Percentiles rank a stretch among this genome's conserved stretches.
Conservation (phyloP, 2,797 vertebrate species). For the Rhyacichthys aspro region DNA sequence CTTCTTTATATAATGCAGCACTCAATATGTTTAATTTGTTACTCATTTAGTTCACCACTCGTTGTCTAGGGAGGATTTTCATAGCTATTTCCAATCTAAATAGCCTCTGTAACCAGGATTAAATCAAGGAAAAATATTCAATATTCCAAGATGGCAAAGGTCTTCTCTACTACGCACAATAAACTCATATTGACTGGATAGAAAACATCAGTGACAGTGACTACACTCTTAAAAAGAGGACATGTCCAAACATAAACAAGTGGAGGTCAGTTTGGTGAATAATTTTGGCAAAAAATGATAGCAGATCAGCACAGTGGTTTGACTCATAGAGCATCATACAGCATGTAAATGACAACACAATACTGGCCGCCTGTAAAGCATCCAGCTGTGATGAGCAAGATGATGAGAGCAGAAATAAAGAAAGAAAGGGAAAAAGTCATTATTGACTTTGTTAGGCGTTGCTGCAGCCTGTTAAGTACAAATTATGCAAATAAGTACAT, state of each 20-base stretch:
- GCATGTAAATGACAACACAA: slow-evolving; percentile 5
- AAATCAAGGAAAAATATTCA: no score
- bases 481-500: slow-evolving; percentile 40
- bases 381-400: slow-evolving; percentile 3
- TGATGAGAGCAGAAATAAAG: slow-evolving; percentile 1
- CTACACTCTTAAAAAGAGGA: neutral
- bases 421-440: slow-evolving; percentile 3
- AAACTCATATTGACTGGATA: neutral
- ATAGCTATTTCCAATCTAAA: neutral
- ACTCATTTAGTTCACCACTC: neutral
- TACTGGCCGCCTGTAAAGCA: neutral
- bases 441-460: slow-evolving; percentile 16
- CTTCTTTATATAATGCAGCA: neutral
- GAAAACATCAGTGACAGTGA: neutral
- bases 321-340: slow-evolving; percentile 7
- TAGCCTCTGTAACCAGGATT: no score
- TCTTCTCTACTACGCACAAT: no score
- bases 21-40: neutral
- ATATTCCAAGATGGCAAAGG: no score
- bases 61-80: no score
- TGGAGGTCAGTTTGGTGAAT: neutral
- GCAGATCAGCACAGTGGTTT: neutral
- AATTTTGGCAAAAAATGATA: neutral
- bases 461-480: slow-evolving; percentile 17
- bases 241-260: neutral